A percentile compares a stretch with the other conserved stretches of the same genome.
phyloP scores from a whole-genome alignment of 2,797 vertebrate genomes.

The Brachyrhaphis roseni region DNA sequence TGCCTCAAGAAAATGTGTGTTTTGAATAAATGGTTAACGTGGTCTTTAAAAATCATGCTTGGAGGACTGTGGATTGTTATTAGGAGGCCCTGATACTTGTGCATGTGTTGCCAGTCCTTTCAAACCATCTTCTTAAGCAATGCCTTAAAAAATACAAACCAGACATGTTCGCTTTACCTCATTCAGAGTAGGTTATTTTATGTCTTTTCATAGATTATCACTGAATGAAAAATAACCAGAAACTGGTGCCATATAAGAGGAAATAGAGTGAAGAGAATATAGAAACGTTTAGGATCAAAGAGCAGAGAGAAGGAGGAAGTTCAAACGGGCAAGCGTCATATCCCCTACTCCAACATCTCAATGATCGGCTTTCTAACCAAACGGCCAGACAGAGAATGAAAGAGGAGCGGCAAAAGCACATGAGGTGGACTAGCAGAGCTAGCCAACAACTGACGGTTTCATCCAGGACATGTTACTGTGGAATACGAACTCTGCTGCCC shows the following conservation, averaged over 20 bases:
- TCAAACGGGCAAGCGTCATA: background rate
- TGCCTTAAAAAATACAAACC: background rate
- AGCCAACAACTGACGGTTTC: background rate
- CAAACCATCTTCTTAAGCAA: background rate
- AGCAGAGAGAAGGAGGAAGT: background rate
- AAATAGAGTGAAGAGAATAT: background rate
- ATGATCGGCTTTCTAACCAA: background rate
- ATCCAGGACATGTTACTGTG: background rate
- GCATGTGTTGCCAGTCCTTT: slow-evolving; percentile 11
- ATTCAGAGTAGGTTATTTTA: background rate
- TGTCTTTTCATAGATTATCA: too few species aligned
- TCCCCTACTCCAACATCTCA: background rate
- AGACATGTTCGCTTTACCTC: background rate
- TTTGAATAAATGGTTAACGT: background rate
- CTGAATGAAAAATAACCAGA: background rate
- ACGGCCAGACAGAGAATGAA: background rate
- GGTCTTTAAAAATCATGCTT: slow-evolving; percentile 6
- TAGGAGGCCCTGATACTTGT: slow-evolving; percentile 2
- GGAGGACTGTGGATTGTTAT: slow-evolving; percentile 5
- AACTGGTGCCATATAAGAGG: background rate
- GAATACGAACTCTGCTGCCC: background rate
- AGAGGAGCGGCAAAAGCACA: background rate
- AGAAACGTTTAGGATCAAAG: background rate
- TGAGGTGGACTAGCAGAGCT: background rate
- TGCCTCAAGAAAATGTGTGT: background rate